These are phyloP conservation scores for Grantiella picta DNA, from an alignment of 2,113 vertebrate genomes.

Conservation along the genomic window DNA sequence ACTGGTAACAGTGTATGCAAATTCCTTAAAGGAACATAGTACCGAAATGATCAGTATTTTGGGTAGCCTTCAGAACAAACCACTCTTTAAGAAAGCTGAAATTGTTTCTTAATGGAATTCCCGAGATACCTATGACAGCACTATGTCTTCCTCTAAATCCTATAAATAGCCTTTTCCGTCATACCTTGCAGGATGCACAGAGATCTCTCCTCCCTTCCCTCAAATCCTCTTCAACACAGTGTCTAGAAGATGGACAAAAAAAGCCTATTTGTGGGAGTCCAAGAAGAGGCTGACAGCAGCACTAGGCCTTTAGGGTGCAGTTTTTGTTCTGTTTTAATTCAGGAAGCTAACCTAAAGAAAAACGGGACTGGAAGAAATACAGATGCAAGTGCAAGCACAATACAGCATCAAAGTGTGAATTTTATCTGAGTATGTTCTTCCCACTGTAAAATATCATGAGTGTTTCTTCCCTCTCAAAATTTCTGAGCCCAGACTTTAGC, in stretches of 20 bases:
- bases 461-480: background rate
- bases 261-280: background rate
- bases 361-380: background rate
- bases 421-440: background rate
- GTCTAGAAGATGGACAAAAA: background rate
- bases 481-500: background rate
- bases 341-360: background rate
- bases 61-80: background rate
- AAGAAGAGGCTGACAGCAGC: background rate
- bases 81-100: background rate
- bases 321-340: background rate
- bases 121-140: background rate
- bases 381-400: background rate
- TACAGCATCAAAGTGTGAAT: background rate
- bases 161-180: background rate
- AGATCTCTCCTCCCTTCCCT: background rate
- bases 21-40: background rate
- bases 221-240: background rate
- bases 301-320: background rate
- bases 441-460: accelerated
- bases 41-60: background rate
- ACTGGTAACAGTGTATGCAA: background rate
- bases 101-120: background rate
- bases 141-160: background rate
- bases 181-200: background rate